phyloP scores from a whole-genome alignment of 2,888 invertebrate genomes.

The Gymnosoma rotundatum region DNA sequence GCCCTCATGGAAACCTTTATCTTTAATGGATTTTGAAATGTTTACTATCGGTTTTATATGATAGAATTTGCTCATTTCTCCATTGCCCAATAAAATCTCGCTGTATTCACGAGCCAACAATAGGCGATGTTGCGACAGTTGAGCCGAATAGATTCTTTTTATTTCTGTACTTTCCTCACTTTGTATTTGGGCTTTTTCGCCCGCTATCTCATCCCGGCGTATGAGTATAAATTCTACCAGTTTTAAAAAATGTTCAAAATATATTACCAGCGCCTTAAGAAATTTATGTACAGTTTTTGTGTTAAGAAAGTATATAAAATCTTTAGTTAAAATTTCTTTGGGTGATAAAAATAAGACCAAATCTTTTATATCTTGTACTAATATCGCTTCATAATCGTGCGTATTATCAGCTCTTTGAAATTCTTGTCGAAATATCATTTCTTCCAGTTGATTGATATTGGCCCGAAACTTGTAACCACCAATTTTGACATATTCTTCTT shows the following conservation, averaged over 20 bases:
- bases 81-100: conserved; percentile 76
- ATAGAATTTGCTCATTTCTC: conserved; percentile 77
- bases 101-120: conserved; percentile 80
- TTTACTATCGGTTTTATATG: conserved; percentile 77
- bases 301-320: conserved; percentile 78
- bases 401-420: conserved; percentile 73
- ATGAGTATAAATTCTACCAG: conserved; percentile 79
- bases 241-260: conserved; percentile 81
- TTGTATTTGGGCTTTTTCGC: conserved; percentile 76
- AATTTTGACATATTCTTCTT: conserved; percentile 73
- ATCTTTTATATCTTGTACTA: conserved; percentile 79
- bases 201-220: conserved; percentile 78
- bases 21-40: conserved; percentile 76
- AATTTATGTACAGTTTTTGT: conserved; percentile 76
- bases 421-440: conserved; percentile 77
- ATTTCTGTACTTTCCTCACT: conserved; percentile 77
- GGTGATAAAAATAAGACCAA: conserved; percentile 79
- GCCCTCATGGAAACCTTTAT: conserved; percentile 77
- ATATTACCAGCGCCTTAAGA: conserved; percentile 79
- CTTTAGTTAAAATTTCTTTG: conserved; percentile 74
- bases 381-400: conserved; percentile 77
- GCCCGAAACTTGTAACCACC: conserved; percentile 77
- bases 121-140: conserved; percentile 79
- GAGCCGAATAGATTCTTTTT: conserved; percentile 77
- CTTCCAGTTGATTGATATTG: conserved; percentile 78